phyloP scores from a whole-genome alignment of 2,888 invertebrate genomes.

The Falcaria lacertinaria region DNA sequence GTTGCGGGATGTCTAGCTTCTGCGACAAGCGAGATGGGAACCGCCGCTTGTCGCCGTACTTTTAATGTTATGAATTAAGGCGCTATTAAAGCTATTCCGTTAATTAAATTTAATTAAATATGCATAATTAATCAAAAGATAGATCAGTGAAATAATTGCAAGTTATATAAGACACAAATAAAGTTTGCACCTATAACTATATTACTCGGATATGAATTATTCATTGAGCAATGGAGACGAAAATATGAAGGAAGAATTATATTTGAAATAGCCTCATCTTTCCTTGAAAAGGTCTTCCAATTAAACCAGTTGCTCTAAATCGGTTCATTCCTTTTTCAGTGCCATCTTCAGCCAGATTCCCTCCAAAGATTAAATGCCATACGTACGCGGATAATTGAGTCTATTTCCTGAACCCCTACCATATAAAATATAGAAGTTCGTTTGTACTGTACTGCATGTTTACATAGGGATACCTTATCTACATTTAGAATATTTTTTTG shows the following conservation, averaged over 20 bases:
- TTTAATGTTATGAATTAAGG: too few relatives aligned
- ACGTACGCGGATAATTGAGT: conserved; percentile 47
- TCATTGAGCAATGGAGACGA: too few relatives aligned
- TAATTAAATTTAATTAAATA: too few relatives aligned
- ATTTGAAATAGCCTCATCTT: neutral
- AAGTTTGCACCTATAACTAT: too few relatives aligned
- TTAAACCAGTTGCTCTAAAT: conserved; percentile 2
- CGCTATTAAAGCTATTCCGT: too few relatives aligned
- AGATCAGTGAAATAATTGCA: too few relatives aligned
- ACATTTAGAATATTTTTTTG: neutral
- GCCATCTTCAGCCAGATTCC: conserved; percentile 13
- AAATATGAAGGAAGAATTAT: neutral
- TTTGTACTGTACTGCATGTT: conserved; percentile 34
- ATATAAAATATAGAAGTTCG: conserved; percentile 41
- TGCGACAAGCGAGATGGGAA: too few relatives aligned
- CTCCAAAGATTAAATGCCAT: conserved; percentile 37
- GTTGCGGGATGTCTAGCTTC: too few relatives aligned
- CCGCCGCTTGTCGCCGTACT: too few relatives aligned
- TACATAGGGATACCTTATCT: conserved; percentile 11
- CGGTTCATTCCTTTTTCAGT: conserved; percentile 1
- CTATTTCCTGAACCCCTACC: conserved; percentile 38
- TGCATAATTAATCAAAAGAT: too few relatives aligned
- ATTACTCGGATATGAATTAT: too few relatives aligned
- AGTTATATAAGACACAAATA: too few relatives aligned
- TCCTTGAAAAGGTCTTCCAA: neutral